Base-by-base conservation (phyloP, 2,113 vertebrate species). In the Vicugna pacos region DNA sequence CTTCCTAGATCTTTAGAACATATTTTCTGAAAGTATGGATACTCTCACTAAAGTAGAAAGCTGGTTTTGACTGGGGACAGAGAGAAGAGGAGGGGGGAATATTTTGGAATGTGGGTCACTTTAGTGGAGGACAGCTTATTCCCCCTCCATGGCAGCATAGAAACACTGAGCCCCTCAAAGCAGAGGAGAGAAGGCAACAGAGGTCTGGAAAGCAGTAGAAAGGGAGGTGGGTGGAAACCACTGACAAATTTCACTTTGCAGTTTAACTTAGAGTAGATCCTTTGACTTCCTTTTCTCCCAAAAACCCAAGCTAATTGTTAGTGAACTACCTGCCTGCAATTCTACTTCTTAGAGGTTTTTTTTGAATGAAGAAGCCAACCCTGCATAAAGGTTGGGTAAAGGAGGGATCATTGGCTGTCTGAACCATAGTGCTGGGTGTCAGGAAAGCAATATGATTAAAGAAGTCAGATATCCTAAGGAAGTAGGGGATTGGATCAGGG, bases 71-170 rank as follows among this genome's bases (percentile, higher is more conserved):
- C 5, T 62, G 83, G 54, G 56, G 76, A 83, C 46, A 82, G 67
- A 67, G 94, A 35, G 82, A 15, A 54, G 73, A 58, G n/a, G 58
- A 30, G 32, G 70, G 35, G 46, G n/a, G 38, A 42, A 17, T 64
- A n/a, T 94, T 91, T 82, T 93, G 93, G n/a, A 83, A 75, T 48
- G 30, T 42, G 38, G 48, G 60, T 76, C n/a, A 50, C 52, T 67
- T 70, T 42, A 52, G 11, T 16, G 93, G 17, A 60, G 48, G 72
- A 73, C 10, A 42, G 46, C 67, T 88, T 77, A 42, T 42, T 42
- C 17, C 38, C 54, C 15, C 2, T 26, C 12, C 8, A 3, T 14
- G 64, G 38, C 48, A 73, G 22, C 58, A 24, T 84, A 62, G 62
- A 58, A 73, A 38, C 38, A 35, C 20, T 12, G 83, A 88, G 11